Conservation (phyloP, 1,140 invertebrate species). For the Hestina assimilis region DNA sequence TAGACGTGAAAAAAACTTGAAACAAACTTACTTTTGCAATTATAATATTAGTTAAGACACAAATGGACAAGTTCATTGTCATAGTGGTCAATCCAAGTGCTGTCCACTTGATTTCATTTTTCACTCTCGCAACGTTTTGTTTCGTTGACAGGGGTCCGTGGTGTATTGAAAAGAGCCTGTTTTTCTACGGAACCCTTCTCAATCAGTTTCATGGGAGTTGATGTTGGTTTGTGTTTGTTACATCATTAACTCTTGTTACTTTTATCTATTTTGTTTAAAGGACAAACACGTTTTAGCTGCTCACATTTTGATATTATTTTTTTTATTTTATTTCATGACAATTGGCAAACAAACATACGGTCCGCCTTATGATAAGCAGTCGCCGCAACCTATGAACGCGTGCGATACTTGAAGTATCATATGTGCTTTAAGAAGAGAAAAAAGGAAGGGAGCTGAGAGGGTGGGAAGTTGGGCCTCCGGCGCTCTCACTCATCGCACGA, state of each 20-base stretch:
- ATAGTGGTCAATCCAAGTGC: slow-evolving; percentile 20
- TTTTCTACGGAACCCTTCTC: slow-evolving; percentile 58
- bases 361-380: too few relatives aligned
- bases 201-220: slow-evolving; percentile 44
- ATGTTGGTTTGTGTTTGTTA: slow-evolving; percentile 31
- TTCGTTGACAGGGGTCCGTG: slow-evolving; percentile 63
- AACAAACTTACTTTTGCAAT: too few relatives aligned
- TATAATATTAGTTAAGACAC: too few relatives aligned
- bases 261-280: not conserved
- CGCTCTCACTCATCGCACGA: too few relatives aligned
- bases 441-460: too few relatives aligned
- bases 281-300: not conserved
- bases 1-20: too few relatives aligned
- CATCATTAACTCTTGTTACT: slow-evolving; percentile 63
- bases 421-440: too few relatives aligned
- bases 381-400: too few relatives aligned
- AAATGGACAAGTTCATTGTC: slow-evolving; percentile 35
- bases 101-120: slow-evolving; percentile 77
- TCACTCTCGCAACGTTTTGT: slow-evolving; percentile 72
- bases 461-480: too few relatives aligned
- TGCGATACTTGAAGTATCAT: too few relatives aligned
- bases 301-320: not conserved
- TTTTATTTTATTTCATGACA: not conserved
- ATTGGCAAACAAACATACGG: too few relatives aligned
- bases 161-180: slow-evolving; percentile 64